A percentile compares a stretch with the other conserved stretches of the same genome.
These are phyloP conservation scores for Porites australiensis DNA, from an alignment of 64 coral and sea anemone genomes.

Conservation along the genomic window DNA sequence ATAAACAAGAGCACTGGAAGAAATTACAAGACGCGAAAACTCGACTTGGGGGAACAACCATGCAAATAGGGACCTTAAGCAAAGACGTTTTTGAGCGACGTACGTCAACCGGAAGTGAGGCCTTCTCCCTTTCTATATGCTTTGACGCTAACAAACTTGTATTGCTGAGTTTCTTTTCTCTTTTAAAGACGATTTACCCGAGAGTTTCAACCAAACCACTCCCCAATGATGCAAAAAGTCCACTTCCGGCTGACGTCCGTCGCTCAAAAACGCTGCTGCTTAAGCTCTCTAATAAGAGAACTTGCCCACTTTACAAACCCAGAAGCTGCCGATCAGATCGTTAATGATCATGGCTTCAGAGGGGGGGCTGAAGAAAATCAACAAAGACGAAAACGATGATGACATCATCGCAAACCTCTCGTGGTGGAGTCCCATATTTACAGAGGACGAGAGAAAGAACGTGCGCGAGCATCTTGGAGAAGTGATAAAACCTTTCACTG, in stretches of 20 bases:
- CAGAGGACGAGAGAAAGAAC: not conserved
- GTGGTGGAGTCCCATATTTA: slow-evolving; percentile 36
- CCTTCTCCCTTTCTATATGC: too few relatives aligned
- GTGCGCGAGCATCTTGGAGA: not conserved
- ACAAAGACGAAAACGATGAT: not conserved
- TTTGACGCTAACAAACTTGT: too few relatives aligned
- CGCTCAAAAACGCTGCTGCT: too few relatives aligned
- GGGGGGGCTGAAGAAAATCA: not conserved
- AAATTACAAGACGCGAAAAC: not conserved
- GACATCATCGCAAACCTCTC: not conserved
- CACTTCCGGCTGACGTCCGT: too few relatives aligned
- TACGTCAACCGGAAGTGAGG: too few relatives aligned
- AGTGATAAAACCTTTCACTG: not conserved
- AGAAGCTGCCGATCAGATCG: not conserved
- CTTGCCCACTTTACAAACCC: slow-evolving; percentile 1
- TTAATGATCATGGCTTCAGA: not conserved
- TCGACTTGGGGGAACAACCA: not conserved
- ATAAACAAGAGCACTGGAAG: not conserved
- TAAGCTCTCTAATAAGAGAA: too few relatives aligned
- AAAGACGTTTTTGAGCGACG: too few relatives aligned
- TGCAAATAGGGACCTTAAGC: too few relatives aligned
- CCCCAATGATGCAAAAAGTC: too few relatives aligned
- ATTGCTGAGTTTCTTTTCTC: too few relatives aligned
- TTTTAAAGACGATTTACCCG: too few relatives aligned
- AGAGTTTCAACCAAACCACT: too few relatives aligned